Conservation (phyloP, 2,797 vertebrate species). For the Galaxias olidus region DNA sequence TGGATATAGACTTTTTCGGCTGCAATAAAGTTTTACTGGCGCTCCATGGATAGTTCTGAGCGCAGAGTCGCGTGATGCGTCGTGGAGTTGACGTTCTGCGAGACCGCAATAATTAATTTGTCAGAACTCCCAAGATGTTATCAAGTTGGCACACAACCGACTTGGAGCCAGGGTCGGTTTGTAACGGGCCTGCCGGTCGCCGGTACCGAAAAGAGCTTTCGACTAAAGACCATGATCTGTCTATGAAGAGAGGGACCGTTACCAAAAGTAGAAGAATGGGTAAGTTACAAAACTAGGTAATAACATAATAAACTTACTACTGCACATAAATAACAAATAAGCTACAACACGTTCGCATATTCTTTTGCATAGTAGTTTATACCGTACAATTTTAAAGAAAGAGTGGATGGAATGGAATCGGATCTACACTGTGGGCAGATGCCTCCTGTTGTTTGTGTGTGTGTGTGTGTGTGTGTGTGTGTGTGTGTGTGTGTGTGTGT, state of each 20-base stretch:
- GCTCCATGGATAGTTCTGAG: too few relatives aligned
- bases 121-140: conserved; percentile 28
- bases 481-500: conserved; percentile 7
- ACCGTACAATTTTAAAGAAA: too few relatives aligned
- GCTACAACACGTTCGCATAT: too few relatives aligned
- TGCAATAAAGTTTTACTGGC: neutral
- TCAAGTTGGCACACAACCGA: neutral
- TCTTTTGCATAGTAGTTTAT: too few relatives aligned
- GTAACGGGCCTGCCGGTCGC: conserved; percentile 2
- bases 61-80: neutral
- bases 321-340: too few relatives aligned
- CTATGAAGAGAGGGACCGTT: neutral
- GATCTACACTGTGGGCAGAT: too few relatives aligned
- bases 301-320: neutral
- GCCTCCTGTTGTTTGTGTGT: neutral
- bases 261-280: conserved; percentile 20
- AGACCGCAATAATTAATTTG: neutral
- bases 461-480: neutral
- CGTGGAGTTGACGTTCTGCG: neutral
- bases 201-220: conserved; percentile 1
- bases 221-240: neutral
- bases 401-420: too few relatives aligned
- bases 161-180: neutral
- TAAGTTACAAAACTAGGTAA: conserved; percentile 1
- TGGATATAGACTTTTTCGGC: neutral